Evolutionary conservation across 2,888 invertebrate species (phyloP), one percentile per base, ranked within the genome.

Genomic region (Eupithecia insigniata): DNA sequence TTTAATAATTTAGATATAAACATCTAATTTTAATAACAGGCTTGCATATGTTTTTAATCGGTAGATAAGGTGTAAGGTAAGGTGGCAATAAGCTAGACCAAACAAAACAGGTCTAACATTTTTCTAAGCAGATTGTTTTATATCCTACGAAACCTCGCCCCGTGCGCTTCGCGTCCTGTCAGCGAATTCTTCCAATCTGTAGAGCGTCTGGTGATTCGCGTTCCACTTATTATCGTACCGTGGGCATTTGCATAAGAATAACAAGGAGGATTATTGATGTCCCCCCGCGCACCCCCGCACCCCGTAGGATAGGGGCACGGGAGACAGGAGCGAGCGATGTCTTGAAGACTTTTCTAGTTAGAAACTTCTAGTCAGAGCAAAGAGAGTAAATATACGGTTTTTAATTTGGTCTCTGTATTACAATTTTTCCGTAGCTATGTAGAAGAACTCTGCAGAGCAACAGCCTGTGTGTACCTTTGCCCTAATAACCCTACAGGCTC

Each of bases 251-350:
- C 93, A 93, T 93, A 93, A 93, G 89, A 93, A 93, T 93, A 93
- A 93, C 92, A 93, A 90, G 92, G 92, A 92, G 92, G 92, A 92
- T 93, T 92, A 92, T 92, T 93, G 93, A 93, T 92, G 92, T 90
- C 89, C 79, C 81, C 83, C 87, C 87, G 82, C 80, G 72, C 80
- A 36, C 72, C 70, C 76, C 74, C 75, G 76, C 72, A 75, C 34
- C 61, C 61, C 32, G 30, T 2, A 12, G 10, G 61, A 6, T 5
- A n/a, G n/a, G 18, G 61, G n/a, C 34, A 10, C 61, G 32, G 32
- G 32, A 12, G n/a, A 62, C n/a, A 32, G 32, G 61, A 30, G 30
- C 18, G 1, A 32, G 61, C 61, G 61, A 32, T 55, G 22, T 26
- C 55, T 55, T 55, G 22, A n/a, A 55, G 0, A 55, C 55, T 26